Evolutionary conservation across 2,888 invertebrate species (phyloP).

Genomic region (Papilio protenor): DNA sequence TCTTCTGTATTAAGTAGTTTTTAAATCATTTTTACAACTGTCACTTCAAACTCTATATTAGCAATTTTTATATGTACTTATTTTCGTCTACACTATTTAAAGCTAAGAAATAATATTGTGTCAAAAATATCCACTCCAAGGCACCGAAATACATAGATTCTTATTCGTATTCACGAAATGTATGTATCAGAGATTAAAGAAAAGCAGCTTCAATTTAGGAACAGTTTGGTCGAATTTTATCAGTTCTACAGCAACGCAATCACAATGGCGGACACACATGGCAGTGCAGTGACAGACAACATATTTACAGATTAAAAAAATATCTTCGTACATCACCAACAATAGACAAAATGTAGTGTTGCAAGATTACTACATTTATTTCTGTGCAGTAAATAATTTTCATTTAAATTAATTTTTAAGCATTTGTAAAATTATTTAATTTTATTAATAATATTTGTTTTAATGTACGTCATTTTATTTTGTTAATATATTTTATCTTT

Average conservation of each 20-base stretch:
- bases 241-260: constrained; percentile 6
- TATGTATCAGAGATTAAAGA: too few species aligned
- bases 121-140: too few species aligned
- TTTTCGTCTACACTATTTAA: too few species aligned
- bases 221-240: constrained; percentile 17
- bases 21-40: neutral
- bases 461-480: neutral
- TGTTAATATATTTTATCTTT: neutral
- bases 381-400: neutral
- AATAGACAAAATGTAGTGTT: neutral
- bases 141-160: too few species aligned
- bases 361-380: neutral
- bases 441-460: neutral
- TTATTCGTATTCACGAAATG: too few species aligned
- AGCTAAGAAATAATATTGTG: too few species aligned
- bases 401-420: too few species aligned
- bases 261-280: constrained; percentile 32
- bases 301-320: constrained; percentile 31
- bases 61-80: too few species aligned
- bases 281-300: constrained; percentile 21
- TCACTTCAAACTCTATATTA: neutral
- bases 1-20: neutral
- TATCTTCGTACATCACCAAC: neutral
- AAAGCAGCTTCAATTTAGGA: neutral
- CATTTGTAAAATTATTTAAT: neutral